Evolutionary conservation across 2,888 invertebrate species (phyloP), one percentile per base, ranked within the genome.

Genomic region (Phengaris arion): DNA sequence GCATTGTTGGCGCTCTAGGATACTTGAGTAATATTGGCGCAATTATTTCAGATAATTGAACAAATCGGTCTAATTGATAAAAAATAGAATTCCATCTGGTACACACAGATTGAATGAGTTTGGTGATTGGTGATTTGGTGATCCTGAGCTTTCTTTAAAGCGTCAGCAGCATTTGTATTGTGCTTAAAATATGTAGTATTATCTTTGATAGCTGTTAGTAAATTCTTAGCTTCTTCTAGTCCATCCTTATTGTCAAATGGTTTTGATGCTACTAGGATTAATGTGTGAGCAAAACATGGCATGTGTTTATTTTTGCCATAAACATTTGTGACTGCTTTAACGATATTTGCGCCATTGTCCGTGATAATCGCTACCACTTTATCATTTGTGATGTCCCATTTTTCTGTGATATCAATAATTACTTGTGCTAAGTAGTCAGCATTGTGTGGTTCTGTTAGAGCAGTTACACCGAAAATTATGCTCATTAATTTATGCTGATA

Each of bases 261-360:
- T 78, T 81, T 79, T 79, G 77, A 79, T 79, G 79, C 80, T 78
- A 79, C 80, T 79, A 81, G 45, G 76, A 81, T 81, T 77, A 81
- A 77, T 77, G 81, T 81, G 35, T 80, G 79, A 54, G 79, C 79
- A 77, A 81, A 80, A 54, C 75, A 76, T 72, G 76, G 75, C 79
- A 81, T 75, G 78, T 80, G 78, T 79, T 80, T 81, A 77, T 77
- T 76, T 80, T 80, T 80, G 77, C 79, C 79, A 79, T 78, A 81
- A 76, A 78, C 78, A 79, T 77, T 80, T 80, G 79, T 79, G 74
- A 79, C 77, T 68, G 81, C 79, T 78, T 79, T 77, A 0, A 79
- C 78, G 5, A 85, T 79, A 76, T 83, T 83, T 3, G 81, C 51
- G 0, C 81, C 83, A 78, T 83, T 85, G 72, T 85, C 83, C 3